Evolutionary conservation across 2,888 invertebrate genomes (phyloP).

Genomic region (Teleogryllus oceanicus): DNA sequence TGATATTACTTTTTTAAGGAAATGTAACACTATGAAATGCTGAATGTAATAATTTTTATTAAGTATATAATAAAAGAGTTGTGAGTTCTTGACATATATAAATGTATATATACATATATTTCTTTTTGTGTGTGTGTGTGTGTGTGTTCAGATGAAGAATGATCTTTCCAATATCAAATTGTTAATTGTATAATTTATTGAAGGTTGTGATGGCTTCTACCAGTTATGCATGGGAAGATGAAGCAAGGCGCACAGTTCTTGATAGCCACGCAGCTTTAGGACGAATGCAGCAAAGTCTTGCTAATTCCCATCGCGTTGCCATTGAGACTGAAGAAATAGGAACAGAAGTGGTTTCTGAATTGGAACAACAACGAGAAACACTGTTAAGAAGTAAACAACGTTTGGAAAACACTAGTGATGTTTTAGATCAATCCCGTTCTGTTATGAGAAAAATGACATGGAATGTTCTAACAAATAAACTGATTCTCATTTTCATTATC

Average conservation of each 20-base stretch:
- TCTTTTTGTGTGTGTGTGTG: not conserved
- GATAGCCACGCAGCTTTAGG: conserved; percentile 57
- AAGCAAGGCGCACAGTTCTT: conserved; percentile 56
- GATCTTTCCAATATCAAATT: not conserved
- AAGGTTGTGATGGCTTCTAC: conserved; percentile 40
- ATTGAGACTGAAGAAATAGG: conserved; percentile 44
- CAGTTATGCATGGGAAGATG: conserved; percentile 49
- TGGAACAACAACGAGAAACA: conserved; percentile 72
- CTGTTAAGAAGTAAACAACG: conserved; percentile 63
- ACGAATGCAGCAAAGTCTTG: conserved; percentile 61
- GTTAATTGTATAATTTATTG: not conserved
- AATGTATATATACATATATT: no score
- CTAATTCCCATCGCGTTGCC: conserved; percentile 68
- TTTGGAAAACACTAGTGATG: conserved; percentile 67
- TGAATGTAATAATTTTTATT: not conserved
- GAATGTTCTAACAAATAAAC: conserved; percentile 70
- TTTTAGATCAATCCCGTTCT: conserved; percentile 61
- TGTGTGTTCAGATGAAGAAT: not conserved
- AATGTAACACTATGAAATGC: not conserved
- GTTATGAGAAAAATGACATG: conserved; percentile 65
- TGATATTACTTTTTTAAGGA: not conserved
- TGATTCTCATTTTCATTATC: conserved; percentile 70
- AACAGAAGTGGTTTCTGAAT: conserved; percentile 57
- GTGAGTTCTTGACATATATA: not conserved
- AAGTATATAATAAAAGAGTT: not conserved